phyloP scores from a whole-genome alignment of 2,888 invertebrate species.

The Chouioia cunea region DNA sequence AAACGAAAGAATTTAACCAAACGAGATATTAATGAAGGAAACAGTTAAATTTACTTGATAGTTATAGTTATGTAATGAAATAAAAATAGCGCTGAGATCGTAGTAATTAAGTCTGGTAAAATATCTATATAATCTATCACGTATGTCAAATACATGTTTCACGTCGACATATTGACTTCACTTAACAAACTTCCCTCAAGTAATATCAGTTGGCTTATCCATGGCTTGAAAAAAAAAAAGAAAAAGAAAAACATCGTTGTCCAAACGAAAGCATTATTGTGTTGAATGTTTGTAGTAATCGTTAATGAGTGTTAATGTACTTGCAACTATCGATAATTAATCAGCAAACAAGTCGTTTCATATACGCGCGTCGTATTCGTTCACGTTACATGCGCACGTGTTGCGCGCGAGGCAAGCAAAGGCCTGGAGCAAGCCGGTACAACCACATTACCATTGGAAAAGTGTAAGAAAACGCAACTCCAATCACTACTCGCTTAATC shows the following conservation, averaged over 20 bases:
- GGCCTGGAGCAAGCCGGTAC: slow-evolving; percentile 68
- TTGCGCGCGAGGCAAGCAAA: slow-evolving; percentile 51
- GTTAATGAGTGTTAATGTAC: slow-evolving; percentile 25
- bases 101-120: slow-evolving; percentile 21
- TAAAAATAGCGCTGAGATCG: slow-evolving; percentile 24
- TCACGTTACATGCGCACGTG: slow-evolving; percentile 4
- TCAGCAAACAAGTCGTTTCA: slow-evolving; percentile 6
- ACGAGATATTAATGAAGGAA: slow-evolving; percentile 32
- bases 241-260: slow-evolving; percentile 33
- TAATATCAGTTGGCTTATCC: slow-evolving; percentile 51
- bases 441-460: slow-evolving; percentile 57
- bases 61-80: slow-evolving; percentile 32
- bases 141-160: slow-evolving; percentile 15
- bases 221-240: slow-evolving; percentile 44
- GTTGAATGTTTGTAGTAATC: slow-evolving; percentile 24
- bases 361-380: not conserved
- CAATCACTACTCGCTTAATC: slow-evolving; percentile 62
- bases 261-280: slow-evolving; percentile 29
- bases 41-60: slow-evolving; percentile 24
- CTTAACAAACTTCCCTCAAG: slow-evolving; percentile 11
- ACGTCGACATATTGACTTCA: slow-evolving; percentile 34
- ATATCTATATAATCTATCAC: slow-evolving; percentile 14
- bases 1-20: slow-evolving; percentile 41
- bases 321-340: slow-evolving; percentile 15
- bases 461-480: slow-evolving; percentile 64